Base-by-base conservation (phyloP, 2,888 invertebrate species). In the Melangyna quadrimaculata region DNA sequence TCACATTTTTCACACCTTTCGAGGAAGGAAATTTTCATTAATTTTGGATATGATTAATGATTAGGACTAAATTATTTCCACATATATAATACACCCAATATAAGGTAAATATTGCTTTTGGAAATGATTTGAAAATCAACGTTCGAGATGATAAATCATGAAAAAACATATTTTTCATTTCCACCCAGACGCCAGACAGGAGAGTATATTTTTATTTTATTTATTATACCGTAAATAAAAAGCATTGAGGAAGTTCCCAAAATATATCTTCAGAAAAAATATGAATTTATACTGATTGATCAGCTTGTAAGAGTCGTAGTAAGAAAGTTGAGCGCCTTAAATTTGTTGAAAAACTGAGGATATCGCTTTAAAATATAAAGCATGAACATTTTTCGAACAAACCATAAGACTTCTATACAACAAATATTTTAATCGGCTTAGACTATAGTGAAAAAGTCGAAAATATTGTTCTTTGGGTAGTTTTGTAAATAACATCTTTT, bases 41-140 rank as follows among this genome's bases (percentile, higher is more conserved):
- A 53, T 53, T n/a, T 53, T 53, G 27, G 53, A 9, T 27, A 3
- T 53, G 53, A 53, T 29, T 27, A 53, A 53, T 53, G 53, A 27
- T n/a, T 27, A 53, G n/a, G 53, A 27, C 1, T n/a, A 53, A 3
- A 24, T 51, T 9, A 9, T 17, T 17, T n/a, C 10, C 2, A 40
- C 9, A 37, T 8, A n/a, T 17, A 43, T 45, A 14, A 43, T 45
- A 14, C 2, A 53, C 51, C 51, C 14, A n/a, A n/a, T n/a, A 51
- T 27, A 53, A 53, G 51, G 53, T 53, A 53, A 53, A 53, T 53
- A 53, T 53, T 27, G n/a, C 14, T 17, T 48, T 53, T n/a, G 53
- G 1, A 7, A 53, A 53, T n/a, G 27, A n/a, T n/a, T n/a, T n/a
- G 8, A n/a, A 29, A 29, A 27, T 53, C 27, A 53, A 53, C 27